A percentile compares a stretch with the other conserved stretches of the same genome.
phyloP scores from a whole-genome alignment of 2,113 vertebrate genomes.

The Python bivittatus region DNA sequence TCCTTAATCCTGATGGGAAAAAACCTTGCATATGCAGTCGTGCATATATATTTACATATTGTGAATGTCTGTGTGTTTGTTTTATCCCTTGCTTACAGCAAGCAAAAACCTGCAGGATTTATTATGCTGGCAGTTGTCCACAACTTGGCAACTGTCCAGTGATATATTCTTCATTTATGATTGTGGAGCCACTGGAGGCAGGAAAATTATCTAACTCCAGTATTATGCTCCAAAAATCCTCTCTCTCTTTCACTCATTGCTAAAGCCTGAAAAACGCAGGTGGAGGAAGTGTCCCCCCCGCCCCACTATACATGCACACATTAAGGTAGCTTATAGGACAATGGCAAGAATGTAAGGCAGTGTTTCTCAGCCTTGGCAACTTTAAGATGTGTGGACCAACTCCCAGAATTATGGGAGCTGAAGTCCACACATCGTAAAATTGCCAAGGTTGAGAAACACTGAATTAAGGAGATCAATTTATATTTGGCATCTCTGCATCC shows the following conservation, averaged over 20 bases:
- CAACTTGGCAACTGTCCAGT: not conserved
- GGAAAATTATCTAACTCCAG: not conserved
- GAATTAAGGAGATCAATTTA: too few species aligned
- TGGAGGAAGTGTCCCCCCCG: not conserved
- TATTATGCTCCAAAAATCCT: not conserved
- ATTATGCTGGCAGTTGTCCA: not conserved
- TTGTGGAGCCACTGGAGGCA: not conserved
- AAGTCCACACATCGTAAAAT: too few species aligned
- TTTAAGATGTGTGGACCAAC: too few species aligned
- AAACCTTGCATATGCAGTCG: not conserved
- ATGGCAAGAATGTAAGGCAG: not conserved
- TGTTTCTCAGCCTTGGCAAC: too few species aligned
- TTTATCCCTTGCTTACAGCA: constrained; percentile 4
- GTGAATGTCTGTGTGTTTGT: not conserved
- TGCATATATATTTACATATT: not conserved
- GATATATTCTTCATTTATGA: not conserved
- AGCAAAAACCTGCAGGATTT: not conserved
- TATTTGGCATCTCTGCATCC: not conserved
- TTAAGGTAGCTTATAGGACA: not conserved
- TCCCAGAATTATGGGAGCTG: too few species aligned
- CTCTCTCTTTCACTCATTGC: not conserved
- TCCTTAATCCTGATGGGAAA: not conserved
- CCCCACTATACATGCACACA: not conserved
- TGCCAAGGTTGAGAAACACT: too few species aligned
- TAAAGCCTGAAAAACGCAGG: not conserved